A percentile compares a stretch with the other conserved stretches of the same genome.
Evolutionary conservation across 2,113 vertebrate genomes (phyloP).

Genomic region (Tonatia bakeri): DNA sequence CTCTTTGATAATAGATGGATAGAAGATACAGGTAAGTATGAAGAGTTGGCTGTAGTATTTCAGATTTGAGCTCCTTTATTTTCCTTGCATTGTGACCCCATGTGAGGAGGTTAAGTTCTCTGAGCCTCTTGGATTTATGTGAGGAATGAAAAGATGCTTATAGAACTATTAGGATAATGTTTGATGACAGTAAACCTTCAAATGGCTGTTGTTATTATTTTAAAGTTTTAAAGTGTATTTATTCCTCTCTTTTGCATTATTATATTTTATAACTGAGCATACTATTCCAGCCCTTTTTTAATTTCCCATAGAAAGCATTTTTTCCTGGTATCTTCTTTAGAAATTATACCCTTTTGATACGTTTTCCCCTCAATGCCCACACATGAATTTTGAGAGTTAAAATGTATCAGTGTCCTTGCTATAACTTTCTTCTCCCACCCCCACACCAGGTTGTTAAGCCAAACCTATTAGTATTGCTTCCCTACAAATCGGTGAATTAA

Average conservation of each 20-base stretch:
- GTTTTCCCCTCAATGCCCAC: neutral
- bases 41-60: neutral
- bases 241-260: neutral
- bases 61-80: neutral
- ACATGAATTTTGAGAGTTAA: conserved; percentile 23
- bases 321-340: conserved; percentile 5
- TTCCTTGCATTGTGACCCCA: neutral
- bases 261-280: neutral
- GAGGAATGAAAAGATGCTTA: neutral
- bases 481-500: neutral
- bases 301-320: neutral
- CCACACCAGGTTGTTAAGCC: neutral
- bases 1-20: neutral
- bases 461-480: neutral
- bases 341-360: neutral
- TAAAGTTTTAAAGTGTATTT: neutral
- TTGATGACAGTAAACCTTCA: neutral
- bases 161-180: neutral
- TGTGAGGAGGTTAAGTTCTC: neutral
- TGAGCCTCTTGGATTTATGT: neutral
- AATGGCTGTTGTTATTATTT: neutral
- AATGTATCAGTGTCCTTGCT: neutral
- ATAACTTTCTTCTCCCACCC: neutral
- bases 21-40: neutral
- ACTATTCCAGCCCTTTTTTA: neutral